A percentile compares a stretch with the other conserved stretches of the same genome.
Evolutionary conservation across 2,888 invertebrate genomes (phyloP).

Genomic region (Drosophila aldrichi): DNA sequence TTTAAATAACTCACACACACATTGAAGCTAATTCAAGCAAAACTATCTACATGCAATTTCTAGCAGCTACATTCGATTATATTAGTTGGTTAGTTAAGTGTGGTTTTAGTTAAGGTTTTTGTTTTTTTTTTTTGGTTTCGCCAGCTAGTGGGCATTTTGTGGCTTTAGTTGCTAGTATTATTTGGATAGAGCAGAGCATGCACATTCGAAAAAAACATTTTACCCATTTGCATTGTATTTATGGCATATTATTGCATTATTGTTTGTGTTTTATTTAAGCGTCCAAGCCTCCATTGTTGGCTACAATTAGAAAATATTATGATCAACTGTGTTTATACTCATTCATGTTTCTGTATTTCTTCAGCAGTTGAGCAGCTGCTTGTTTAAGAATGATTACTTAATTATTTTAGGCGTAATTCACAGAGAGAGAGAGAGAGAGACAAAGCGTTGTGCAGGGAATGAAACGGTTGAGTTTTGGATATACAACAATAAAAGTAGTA

Average conservation of each 20-base stretch:
- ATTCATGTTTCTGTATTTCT: not conserved
- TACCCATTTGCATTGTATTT: constrained; percentile 82
- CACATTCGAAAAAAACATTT: constrained; percentile 77
- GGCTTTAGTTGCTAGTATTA: constrained; percentile 9
- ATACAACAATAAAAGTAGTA: no score
- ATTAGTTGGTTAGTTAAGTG: constrained; percentile 27
- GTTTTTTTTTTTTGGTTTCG: not conserved
- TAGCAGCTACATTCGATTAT: constrained; percentile 19
- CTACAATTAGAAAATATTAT: constrained; percentile 83
- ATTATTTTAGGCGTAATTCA: constrained; percentile 1
- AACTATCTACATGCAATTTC: constrained; percentile 57
- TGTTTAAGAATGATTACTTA: constrained; percentile 34
- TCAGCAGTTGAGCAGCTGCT: constrained; percentile 38
- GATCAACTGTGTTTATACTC: constrained; percentile 53
- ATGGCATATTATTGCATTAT: constrained; percentile 62
- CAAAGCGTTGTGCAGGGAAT: constrained; percentile 23
- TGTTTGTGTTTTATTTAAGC: constrained; percentile 85
- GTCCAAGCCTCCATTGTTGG: constrained; percentile 86
- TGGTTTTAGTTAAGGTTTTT: constrained; percentile 12
- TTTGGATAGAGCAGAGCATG: constrained; percentile 57
- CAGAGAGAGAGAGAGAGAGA: not conserved
- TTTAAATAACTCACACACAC: not conserved
- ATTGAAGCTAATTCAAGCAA: constrained; percentile 31
- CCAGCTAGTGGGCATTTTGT: constrained; percentile 5
- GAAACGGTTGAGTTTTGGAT: constrained; percentile 27